A percentile compares a stretch with the other conserved stretches of the same genome.
Evolutionary conservation across 2,888 invertebrate genomes (phyloP).

Genomic region (Mesorhabditis sp.): DNA sequence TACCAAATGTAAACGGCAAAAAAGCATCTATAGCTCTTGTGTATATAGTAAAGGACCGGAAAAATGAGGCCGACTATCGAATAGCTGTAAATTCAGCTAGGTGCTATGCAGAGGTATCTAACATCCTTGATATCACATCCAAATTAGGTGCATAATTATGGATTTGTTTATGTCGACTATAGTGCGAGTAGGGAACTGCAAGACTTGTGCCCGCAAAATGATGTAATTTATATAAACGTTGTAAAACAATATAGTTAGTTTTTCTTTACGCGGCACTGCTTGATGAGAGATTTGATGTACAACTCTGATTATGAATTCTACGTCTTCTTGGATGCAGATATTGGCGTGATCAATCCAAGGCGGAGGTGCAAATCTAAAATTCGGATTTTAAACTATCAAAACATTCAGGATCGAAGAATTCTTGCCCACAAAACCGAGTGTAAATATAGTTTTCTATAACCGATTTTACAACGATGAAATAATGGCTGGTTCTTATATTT

Average conservation of each 20-base stretch:
- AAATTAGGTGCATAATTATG: not conserved
- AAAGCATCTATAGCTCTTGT: not conserved
- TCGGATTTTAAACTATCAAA: not conserved
- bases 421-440: not conserved
- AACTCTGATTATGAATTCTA: not conserved
- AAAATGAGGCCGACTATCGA: slow-evolving; percentile 6
- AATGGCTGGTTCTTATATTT: not conserved
- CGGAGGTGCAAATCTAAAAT: not conserved
- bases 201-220: not conserved
- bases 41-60: not conserved
- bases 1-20: not conserved
- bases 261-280: not conserved
- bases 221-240: not conserved
- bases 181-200: not conserved
- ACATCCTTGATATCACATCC: not conserved
- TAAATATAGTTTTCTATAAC: slow-evolving; percentile 1
- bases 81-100: not conserved
- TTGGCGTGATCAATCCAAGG: not conserved
- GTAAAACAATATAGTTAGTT: not conserved
- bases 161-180: not conserved
- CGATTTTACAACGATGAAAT: slow-evolving; percentile 4
- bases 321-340: slow-evolving; percentile 5
- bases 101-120: not conserved
- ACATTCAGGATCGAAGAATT: not conserved
- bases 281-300: not conserved